phyloP scores from a whole-genome alignment of 2,888 invertebrate genomes.

The Kuschelorhynchus macadamiae region DNA sequence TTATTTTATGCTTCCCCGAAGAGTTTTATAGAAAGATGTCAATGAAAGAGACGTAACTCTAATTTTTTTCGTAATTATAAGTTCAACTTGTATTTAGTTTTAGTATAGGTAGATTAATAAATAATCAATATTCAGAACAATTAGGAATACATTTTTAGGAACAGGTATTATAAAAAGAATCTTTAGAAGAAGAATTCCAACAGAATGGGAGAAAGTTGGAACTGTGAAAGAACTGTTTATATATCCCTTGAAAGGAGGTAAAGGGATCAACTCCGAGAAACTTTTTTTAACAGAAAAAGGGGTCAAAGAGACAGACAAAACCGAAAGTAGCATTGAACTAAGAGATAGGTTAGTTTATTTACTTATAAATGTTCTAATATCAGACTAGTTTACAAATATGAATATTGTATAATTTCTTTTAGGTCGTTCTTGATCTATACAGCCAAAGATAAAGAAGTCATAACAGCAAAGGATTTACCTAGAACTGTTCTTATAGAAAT shows the following conservation, averaged over 20 bases:
- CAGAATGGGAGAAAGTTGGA: conserved; percentile 56
- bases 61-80: too few species aligned
- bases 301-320: conserved; percentile 48
- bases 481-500: conserved; percentile 32
- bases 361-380: too few species aligned
- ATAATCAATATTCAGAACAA: neutral
- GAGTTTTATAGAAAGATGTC: too few species aligned
- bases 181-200: conserved; percentile 49
- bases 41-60: too few species aligned
- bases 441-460: conserved; percentile 28
- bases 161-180: conserved; percentile 32
- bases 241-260: conserved; percentile 58
- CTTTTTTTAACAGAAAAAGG: conserved; percentile 53
- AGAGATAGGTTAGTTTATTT: conserved; percentile 53
- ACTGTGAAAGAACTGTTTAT: conserved; percentile 52
- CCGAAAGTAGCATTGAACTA: conserved; percentile 44
- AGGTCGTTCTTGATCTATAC: conserved; percentile 42
- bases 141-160: conserved; percentile 25
- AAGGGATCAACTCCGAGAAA: conserved; percentile 46
- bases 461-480: conserved; percentile 34
- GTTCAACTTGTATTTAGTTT: too few species aligned
- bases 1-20: too few species aligned
- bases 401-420: too few species aligned
- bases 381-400: too few species aligned
- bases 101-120: too few species aligned